phyloP scores from a whole-genome alignment of 1,140 invertebrate genomes.

The Samia ricini region DNA sequence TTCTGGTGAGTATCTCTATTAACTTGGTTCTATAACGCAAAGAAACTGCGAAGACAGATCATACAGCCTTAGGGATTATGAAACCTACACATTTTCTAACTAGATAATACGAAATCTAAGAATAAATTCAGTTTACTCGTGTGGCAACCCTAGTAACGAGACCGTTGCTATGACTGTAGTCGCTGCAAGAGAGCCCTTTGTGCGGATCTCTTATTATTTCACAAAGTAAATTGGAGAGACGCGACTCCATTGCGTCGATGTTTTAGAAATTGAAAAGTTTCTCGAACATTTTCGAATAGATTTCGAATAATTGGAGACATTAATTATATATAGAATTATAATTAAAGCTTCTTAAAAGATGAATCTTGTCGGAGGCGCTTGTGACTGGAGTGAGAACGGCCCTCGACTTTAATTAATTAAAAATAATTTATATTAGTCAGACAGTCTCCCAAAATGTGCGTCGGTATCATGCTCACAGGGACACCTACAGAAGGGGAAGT shows the following conservation, averaged over 20 bases:
- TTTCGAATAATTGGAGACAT: neutral
- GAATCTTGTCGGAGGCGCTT: neutral
- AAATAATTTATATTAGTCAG: neutral
- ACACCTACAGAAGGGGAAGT: too few relatives aligned
- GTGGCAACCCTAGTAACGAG: neutral
- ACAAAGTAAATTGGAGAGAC: conserved; percentile 2
- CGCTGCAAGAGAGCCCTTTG: conserved; percentile 6
- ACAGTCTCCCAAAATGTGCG: too few relatives aligned
- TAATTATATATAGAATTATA: neutral
- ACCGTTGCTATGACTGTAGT: neutral
- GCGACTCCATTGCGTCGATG: neutral
- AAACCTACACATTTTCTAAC: neutral
- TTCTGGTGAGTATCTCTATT: too few relatives aligned
- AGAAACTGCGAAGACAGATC: too few relatives aligned
- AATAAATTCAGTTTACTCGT: neutral
- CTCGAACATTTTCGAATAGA: neutral
- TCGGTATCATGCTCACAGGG: too few relatives aligned
- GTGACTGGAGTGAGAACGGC: neutral
- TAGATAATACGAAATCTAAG: neutral
- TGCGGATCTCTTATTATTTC: conserved; percentile 10
- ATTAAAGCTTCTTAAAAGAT: neutral
- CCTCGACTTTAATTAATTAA: neutral
- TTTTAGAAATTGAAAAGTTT: conserved; percentile 4
- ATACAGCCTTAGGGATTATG: too few relatives aligned
- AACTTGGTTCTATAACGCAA: too few relatives aligned